Conservation (phyloP, 2,888 invertebrate genomes). For the Catocala fraxini region DNA sequence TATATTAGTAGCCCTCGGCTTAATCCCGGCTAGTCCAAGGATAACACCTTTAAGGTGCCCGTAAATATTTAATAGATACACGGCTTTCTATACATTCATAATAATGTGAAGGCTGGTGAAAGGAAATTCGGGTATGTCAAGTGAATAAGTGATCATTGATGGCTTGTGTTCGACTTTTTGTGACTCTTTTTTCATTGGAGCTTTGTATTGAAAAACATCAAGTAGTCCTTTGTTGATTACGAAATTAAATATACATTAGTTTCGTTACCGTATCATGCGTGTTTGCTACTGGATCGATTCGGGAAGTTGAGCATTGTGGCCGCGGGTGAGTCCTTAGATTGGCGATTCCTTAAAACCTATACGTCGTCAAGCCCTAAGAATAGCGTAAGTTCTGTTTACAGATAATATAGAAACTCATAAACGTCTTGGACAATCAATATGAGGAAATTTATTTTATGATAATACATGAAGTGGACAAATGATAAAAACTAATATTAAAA, state of each 20-base stretch:
- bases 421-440: no score
- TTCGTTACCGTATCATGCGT: not conserved
- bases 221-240: conserved; percentile 12
- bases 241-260: conserved; percentile 8
- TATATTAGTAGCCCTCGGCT: conserved; percentile 33
- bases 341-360: no score
- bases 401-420: no score
- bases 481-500: no score
- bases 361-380: no score
- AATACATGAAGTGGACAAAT: no score
- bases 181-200: conserved; percentile 21
- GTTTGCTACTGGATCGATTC: no score
- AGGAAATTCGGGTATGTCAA: conserved; percentile 27
- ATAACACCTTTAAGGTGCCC: conserved; percentile 42
- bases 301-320: no score
- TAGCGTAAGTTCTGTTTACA: no score
- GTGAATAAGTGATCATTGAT: conserved; percentile 46
- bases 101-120: conserved; percentile 28
- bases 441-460: no score
- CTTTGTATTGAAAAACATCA: conserved; percentile 7
- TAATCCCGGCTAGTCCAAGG: conserved; percentile 44
- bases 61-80: conserved; percentile 49
- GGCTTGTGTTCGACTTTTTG: conserved; percentile 23
- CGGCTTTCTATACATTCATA: conserved; percentile 44
- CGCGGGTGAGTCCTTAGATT: no score